phyloP scores from a whole-genome alignment of 2,113 vertebrate species.

The Peromyscus maniculatus region DNA sequence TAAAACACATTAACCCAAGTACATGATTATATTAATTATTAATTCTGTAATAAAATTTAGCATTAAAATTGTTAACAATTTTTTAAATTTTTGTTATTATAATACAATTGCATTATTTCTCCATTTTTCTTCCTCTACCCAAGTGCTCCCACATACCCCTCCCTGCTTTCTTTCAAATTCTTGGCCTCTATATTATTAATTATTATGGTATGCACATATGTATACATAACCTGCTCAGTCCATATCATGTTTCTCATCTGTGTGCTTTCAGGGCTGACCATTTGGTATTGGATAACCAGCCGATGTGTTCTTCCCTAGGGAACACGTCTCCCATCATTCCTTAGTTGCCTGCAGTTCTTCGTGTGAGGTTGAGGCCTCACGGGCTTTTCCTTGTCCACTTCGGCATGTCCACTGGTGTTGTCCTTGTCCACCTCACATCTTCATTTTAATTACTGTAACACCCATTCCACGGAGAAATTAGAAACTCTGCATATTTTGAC shows the following conservation, averaged over 20 bases:
- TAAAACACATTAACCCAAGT: conserved; percentile 31
- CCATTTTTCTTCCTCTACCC: background rate
- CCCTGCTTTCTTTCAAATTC: background rate
- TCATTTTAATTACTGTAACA: background rate
- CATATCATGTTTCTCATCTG: too few species aligned
- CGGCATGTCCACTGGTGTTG: background rate
- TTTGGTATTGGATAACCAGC: background rate
- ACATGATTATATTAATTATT: conserved; percentile 61
- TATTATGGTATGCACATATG: too few species aligned
- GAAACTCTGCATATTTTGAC: background rate
- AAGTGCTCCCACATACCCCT: background rate
- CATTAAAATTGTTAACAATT: background rate
- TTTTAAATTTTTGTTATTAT: background rate
- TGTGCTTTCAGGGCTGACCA: background rate
- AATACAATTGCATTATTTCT: background rate
- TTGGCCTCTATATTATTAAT: background rate
- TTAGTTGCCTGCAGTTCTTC: background rate
- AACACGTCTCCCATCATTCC: too few species aligned
- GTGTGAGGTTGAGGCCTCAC: background rate
- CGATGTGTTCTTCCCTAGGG: too few species aligned
- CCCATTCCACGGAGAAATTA: background rate
- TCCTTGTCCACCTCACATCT: background rate
- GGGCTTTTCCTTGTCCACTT: background rate
- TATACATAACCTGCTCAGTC: background rate
- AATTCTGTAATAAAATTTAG: conserved; percentile 51